Percentiles rank a stretch among this genome's conserved stretches.
phyloP scores from a whole-genome alignment of 1,140 invertebrate species.

The Batillaria attramentaria region DNA sequence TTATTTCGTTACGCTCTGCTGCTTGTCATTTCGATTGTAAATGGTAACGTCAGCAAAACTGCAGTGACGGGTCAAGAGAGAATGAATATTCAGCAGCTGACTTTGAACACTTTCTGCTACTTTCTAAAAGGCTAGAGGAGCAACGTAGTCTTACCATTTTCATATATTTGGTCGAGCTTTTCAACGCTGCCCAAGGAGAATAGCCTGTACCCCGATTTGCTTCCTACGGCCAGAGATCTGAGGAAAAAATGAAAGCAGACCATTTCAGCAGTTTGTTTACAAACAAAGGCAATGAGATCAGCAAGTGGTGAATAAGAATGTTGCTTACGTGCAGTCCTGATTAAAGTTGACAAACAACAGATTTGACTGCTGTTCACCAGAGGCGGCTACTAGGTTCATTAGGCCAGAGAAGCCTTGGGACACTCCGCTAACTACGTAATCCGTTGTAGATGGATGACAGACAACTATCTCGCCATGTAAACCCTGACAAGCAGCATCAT shows the following conservation, averaged over 20 bases:
- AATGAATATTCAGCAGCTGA: too few relatives aligned
- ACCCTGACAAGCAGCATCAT: not conserved
- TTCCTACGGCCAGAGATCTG: conserved; percentile 93
- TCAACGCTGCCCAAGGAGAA: conserved; percentile 90
- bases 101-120: too few relatives aligned
- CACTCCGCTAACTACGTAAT: conserved; percentile 63
- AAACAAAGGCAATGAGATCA: conserved; percentile 26
- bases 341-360: conserved; percentile 91
- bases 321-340: conserved; percentile 93
- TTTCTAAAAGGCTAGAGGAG: too few relatives aligned
- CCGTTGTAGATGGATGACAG: conserved; percentile 43
- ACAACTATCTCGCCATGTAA: not conserved
- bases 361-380: conserved; percentile 76
- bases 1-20: too few relatives aligned
- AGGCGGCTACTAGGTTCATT: conserved; percentile 80
- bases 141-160: conserved; percentile 82
- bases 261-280: conserved; percentile 17
- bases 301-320: not conserved
- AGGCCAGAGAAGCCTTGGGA: conserved; percentile 76
- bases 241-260: conserved; percentile 37
- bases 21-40: too few relatives aligned
- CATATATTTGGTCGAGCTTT: conserved; percentile 89
- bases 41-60: too few relatives aligned
- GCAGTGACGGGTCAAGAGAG: too few relatives aligned
- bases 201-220: conserved; percentile 88